These are phyloP conservation scores for Podarcis siculus DNA, from an alignment of 2,797 vertebrate genomes.

Conservation along the genomic window DNA sequence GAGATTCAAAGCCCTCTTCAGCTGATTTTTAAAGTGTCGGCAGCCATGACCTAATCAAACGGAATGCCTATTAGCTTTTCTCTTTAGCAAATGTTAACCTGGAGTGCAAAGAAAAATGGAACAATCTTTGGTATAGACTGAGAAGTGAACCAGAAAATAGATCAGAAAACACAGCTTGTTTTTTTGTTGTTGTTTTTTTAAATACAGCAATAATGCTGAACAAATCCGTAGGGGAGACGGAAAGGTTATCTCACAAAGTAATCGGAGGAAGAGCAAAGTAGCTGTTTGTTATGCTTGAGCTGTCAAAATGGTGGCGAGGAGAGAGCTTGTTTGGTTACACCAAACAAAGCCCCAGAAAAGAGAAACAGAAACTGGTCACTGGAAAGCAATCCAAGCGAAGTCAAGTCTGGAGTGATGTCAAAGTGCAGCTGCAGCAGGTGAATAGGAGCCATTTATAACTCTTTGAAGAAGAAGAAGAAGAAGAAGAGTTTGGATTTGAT, in stretches of 20 bases:
- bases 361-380: background rate
- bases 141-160: background rate
- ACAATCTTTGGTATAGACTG: slow-evolving; percentile 23
- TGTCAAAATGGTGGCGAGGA: background rate
- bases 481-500: no score
- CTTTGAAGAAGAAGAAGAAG: no score
- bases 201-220: background rate
- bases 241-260: slow-evolving; percentile 28
- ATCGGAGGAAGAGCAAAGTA: background rate
- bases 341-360: background rate
- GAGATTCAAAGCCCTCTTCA: slow-evolving; percentile 50
- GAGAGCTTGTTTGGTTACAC: background rate
- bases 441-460: no score
- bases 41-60: slow-evolving; percentile 47
- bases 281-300: background rate
- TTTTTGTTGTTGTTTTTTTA: background rate
- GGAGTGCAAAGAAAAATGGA: slow-evolving; percentile 42
- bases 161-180: background rate
- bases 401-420: background rate
- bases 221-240: background rate
- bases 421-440: background rate
- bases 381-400: background rate
- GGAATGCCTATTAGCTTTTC: slow-evolving; percentile 17
- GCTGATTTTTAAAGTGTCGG: slow-evolving; percentile 37
- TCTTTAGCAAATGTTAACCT: slow-evolving; percentile 44